phyloP scores from a whole-genome alignment of 2,113 vertebrate species.

The Paradoxurus hermaphroditus region DNA sequence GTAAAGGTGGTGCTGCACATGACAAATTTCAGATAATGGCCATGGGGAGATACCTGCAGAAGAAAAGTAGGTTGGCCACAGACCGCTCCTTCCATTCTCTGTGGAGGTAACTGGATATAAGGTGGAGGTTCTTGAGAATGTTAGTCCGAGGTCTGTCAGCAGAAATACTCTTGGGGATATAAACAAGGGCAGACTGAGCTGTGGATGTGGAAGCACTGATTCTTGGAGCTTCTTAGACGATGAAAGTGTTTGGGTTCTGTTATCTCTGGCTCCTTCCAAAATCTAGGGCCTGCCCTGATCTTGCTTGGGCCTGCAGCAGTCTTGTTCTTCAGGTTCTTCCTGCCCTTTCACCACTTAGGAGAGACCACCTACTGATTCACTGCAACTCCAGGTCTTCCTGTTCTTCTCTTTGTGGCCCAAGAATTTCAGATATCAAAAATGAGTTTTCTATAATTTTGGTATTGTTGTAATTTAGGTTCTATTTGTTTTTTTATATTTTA shows the following conservation, averaged over 20 bases:
- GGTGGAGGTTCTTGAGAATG: background rate
- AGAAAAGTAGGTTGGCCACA: background rate
- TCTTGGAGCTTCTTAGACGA: constrained; percentile 41
- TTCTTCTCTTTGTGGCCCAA: background rate
- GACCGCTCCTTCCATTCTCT: background rate
- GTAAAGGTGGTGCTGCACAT: no score
- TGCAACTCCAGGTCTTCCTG: background rate
- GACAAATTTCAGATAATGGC: background rate
- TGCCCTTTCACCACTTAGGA: background rate
- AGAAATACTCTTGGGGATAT: background rate
- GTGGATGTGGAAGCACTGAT: background rate
- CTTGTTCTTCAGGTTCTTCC: constrained; percentile 61
- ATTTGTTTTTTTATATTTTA: background rate
- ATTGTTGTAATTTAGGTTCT: background rate
- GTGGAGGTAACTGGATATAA: background rate
- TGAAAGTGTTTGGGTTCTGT: background rate
- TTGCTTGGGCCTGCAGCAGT: constrained; percentile 19
- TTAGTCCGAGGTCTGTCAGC: background rate
- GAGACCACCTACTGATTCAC: constrained; percentile 58
- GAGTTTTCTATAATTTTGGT: background rate
- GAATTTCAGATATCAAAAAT: background rate
- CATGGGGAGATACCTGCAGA: background rate
- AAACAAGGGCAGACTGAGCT: background rate
- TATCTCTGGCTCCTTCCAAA: constrained; percentile 45
- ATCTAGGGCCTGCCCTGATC: background rate